Conservation (phyloP, 1,140 invertebrate genomes). For the Euura lappo region DNA sequence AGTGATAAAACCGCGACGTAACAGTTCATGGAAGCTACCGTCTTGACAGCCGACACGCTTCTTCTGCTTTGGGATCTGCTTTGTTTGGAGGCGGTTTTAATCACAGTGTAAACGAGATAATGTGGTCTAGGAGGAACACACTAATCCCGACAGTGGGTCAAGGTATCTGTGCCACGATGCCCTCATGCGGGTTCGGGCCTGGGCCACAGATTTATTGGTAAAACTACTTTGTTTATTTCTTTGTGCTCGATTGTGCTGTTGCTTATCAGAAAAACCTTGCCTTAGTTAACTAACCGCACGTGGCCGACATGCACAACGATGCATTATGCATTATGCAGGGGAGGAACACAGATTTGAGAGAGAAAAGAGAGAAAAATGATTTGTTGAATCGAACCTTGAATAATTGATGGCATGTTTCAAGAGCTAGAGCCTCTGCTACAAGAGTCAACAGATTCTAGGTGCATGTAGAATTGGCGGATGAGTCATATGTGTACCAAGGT, state of each 20-base stretch:
- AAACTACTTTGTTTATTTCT: slow-evolving; percentile 20
- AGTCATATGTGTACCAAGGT: no score
- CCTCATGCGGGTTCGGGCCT: slow-evolving; percentile 55
- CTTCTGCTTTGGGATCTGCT: background rate
- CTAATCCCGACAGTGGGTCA: slow-evolving; percentile 51
- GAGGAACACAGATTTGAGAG: no score
- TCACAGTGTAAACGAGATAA: background rate
- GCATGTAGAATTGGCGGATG: no score
- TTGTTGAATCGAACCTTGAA: no score
- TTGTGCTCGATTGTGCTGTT: slow-evolving; percentile 19
- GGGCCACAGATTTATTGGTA: slow-evolving; percentile 41
- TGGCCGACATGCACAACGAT: slow-evolving; percentile 22
- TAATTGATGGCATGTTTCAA: no score
- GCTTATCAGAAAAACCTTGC: slow-evolving; percentile 46
- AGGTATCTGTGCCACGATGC: slow-evolving; percentile 57
- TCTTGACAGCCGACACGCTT: background rate
- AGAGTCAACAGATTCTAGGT: no score
- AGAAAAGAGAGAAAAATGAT: no score
- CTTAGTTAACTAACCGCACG: slow-evolving; percentile 35
- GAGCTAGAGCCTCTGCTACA: no score
- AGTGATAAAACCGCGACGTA: background rate
- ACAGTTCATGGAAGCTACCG: background rate
- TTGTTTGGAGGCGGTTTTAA: background rate
- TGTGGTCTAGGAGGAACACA: background rate
- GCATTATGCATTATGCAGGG: background rate